Evolutionary conservation across 2,113 vertebrate species (phyloP).

Genomic region (Dermatemys mawii): DNA sequence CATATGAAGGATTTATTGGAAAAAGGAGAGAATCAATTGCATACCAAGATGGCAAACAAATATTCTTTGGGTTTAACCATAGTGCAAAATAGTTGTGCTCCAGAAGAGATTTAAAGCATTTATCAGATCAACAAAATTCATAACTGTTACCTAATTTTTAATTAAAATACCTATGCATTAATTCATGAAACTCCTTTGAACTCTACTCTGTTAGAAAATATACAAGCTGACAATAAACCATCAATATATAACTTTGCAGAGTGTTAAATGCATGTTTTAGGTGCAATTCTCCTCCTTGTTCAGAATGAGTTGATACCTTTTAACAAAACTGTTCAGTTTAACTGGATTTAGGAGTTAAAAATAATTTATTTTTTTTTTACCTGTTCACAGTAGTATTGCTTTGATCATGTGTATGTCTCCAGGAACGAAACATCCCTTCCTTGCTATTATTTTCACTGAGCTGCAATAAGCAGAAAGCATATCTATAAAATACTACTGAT

Average conservation of each 20-base stretch:
- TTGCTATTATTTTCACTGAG: constrained; percentile 14
- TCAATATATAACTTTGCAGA: neutral
- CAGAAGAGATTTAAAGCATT: neutral
- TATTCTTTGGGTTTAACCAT: neutral
- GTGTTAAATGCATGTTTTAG: neutral
- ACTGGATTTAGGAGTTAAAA: neutral
- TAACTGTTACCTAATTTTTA: neutral
- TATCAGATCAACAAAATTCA: neutral
- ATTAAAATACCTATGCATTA: neutral
- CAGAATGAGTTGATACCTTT: neutral
- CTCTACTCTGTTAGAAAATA: neutral
- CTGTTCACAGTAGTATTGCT: constrained; percentile 9
- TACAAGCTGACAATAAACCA: neutral
- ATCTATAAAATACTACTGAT: neutral
- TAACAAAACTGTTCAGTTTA: neutral
- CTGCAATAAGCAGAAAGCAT: neutral
- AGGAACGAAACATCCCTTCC: constrained; percentile 17
- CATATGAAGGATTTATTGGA: neutral
- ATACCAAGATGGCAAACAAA: neutral
- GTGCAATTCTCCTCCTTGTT: neutral
- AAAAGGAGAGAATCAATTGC: neutral
- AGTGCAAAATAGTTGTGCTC: neutral
- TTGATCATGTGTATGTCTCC: constrained; percentile 19
- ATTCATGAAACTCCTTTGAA: neutral
- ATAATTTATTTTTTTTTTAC: constrained; percentile 27